A percentile compares a stretch with the other conserved stretches of the same genome.
phyloP scores from a whole-genome alignment of 2,888 invertebrate genomes.

The Hypercompe scribonia region DNA sequence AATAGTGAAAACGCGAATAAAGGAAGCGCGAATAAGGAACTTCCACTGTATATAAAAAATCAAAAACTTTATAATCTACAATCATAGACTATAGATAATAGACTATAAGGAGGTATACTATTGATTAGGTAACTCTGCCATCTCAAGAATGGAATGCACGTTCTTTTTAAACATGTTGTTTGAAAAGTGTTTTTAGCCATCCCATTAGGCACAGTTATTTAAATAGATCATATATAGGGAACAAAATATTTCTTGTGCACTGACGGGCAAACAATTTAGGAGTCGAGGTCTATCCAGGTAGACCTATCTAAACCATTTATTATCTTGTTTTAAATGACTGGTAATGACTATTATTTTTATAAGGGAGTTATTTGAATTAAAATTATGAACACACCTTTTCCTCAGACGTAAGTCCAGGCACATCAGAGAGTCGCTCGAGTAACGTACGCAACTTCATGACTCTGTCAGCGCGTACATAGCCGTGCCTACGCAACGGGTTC shows the following conservation, averaged over 20 bases:
- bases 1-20: no score
- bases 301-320: background rate
- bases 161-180: no score
- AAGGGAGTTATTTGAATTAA: background rate
- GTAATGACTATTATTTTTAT: background rate
- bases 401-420: constrained; percentile 96
- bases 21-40: no score
- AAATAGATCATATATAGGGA: background rate
- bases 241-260: background rate
- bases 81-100: no score
- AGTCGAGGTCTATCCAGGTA: background rate
- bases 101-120: no score
- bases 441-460: constrained; percentile 97
- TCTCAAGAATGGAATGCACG: no score
- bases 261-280: background rate
- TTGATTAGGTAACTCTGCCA: no score
- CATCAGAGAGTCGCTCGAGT: constrained; percentile 95
- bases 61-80: no score
- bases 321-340: background rate
- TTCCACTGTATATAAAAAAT: no score
- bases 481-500: constrained; percentile 95
- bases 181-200: no score
- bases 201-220: no score
- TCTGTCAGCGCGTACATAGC: constrained; percentile 97
- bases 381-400: constrained; percentile 89